phyloP scores from a whole-genome alignment of 2,113 vertebrate genomes.

The Nansenia antarctica region DNA sequence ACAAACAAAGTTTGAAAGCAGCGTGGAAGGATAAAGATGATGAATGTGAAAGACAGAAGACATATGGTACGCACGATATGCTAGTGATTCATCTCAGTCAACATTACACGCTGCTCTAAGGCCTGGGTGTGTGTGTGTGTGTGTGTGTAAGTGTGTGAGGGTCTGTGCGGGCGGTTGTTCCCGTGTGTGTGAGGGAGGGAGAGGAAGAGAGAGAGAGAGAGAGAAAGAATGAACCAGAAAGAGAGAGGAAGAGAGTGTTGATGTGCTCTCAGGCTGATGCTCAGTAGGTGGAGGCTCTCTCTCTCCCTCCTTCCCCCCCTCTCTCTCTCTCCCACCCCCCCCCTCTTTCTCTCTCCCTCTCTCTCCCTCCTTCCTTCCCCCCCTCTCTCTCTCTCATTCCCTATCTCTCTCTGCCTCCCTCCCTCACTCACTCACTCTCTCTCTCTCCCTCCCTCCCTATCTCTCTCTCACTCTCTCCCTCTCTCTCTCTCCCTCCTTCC shows the following conservation, averaged over 20 bases:
- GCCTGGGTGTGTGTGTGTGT: too few relatives aligned
- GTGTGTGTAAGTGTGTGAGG: too few relatives aligned
- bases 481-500: neutral
- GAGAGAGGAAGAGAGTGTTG: constrained; percentile 29
- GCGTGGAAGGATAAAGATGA: neutral
- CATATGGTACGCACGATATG: neutral
- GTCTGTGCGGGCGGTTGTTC: too few relatives aligned
- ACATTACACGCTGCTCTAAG: constrained; percentile 22
- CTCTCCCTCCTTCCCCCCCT: too few relatives aligned
- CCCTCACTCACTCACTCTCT: neutral
- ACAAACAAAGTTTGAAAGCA: too few relatives aligned
- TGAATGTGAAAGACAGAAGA: neutral
- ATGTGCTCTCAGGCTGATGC: constrained; percentile 48
- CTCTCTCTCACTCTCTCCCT: neutral
- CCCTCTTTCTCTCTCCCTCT: constrained; percentile 31
- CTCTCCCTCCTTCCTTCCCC: constrained; percentile 2
- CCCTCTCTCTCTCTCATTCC: neutral
- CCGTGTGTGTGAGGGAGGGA: constrained; percentile 24
- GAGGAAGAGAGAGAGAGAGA: neutral
- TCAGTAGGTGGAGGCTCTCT: constrained; percentile 37
- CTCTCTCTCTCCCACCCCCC: constrained; percentile 57
- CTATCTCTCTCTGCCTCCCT: neutral
- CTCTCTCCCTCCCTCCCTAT: neutral
- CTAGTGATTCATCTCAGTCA: constrained; percentile 4
- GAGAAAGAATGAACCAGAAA: constrained; percentile 20